A percentile compares a stretch with the other conserved stretches of the same genome.
Conservation (phyloP, 2,113 vertebrate species). For the Colinus virginianus region DNA sequence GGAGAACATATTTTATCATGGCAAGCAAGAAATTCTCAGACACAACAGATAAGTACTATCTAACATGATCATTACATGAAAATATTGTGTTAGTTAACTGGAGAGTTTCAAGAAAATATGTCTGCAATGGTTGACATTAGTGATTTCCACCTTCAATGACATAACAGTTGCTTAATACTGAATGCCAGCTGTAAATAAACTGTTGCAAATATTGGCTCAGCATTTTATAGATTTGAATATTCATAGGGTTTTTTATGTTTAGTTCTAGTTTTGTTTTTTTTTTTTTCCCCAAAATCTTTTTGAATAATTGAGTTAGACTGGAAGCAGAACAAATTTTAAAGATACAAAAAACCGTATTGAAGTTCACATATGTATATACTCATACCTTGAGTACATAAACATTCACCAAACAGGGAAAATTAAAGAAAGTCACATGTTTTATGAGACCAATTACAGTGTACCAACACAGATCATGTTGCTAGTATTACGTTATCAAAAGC, state of each 20-base stretch:
- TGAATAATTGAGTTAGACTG: constrained; percentile 11
- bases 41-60: background rate
- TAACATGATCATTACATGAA: background rate
- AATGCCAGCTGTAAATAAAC: background rate
- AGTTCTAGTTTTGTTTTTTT: background rate
- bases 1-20: background rate
- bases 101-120: background rate
- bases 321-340: background rate
- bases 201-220: background rate
- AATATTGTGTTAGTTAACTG: background rate
- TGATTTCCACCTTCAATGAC: background rate
- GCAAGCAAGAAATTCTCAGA: background rate
- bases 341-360: background rate
- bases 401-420: background rate
- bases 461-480: background rate
- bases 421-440: background rate
- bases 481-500: background rate
- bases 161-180: background rate
- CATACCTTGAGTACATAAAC: background rate
- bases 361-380: background rate
- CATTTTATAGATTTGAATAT: background rate
- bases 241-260: background rate
- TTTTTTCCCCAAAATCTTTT: background rate
- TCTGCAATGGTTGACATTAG: background rate
- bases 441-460: background rate